These are phyloP conservation scores for Madoqua kirkii DNA, from an alignment of 2,113 vertebrate species.

Conservation along the genomic window DNA sequence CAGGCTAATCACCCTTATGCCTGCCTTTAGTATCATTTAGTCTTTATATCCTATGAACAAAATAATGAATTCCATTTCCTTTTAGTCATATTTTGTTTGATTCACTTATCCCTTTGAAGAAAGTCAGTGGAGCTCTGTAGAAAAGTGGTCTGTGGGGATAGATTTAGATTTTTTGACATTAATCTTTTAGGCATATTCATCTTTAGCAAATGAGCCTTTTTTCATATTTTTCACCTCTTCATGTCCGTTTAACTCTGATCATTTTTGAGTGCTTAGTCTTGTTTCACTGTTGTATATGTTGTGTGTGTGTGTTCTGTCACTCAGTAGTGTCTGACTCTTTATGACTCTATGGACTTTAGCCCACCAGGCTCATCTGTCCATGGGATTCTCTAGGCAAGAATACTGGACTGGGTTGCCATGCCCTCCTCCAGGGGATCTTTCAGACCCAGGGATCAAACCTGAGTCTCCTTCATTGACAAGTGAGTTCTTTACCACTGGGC, in stretches of 20 bases:
- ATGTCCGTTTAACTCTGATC: slow-evolving; percentile 10
- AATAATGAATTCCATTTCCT: slow-evolving; percentile 52
- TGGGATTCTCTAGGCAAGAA: neutral
- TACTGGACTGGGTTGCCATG: neutral
- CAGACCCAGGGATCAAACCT: neutral
- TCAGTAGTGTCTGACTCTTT: neutral
- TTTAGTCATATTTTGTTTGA: slow-evolving; percentile 52
- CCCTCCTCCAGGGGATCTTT: neutral
- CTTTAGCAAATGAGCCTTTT: slow-evolving; percentile 42
- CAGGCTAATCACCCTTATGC: neutral
- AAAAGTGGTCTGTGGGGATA: slow-evolving; percentile 3
- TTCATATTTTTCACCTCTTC: slow-evolving; percentile 30
- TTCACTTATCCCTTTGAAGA: slow-evolving; percentile 38
- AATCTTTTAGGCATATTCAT: slow-evolving; percentile 43
- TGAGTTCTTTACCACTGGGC: neutral
- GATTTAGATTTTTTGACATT: neutral
- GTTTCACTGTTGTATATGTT: neutral
- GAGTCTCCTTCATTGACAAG: neutral
- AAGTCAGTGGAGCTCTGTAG: neutral
- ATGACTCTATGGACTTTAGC: neutral
- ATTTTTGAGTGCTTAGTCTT: slow-evolving; percentile 6
- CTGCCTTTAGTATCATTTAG: slow-evolving; percentile 44
- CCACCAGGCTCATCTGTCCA: neutral
- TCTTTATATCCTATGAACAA: slow-evolving; percentile 40
- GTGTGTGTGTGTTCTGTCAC: neutral